Base-by-base conservation (phyloP, 2,888 invertebrate species). In the Drosophila siamana region DNA sequence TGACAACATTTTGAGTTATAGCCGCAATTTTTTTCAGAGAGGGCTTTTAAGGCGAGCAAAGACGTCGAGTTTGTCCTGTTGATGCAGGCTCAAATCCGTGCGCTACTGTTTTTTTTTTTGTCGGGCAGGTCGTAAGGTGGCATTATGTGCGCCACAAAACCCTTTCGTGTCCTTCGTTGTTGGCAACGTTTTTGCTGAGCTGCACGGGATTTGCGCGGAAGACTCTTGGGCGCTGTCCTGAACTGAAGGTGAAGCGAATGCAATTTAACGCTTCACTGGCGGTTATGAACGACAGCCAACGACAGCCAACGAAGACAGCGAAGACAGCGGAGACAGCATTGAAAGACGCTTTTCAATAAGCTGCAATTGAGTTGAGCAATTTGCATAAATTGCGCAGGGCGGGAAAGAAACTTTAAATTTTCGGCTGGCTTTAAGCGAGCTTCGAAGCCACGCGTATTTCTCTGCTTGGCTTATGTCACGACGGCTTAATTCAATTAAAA, bases 251-350 rank as follows among this genome's bases (percentile, higher is more conserved):
- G 51, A 63, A 60, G 67, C 55, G 73, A 82, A 82, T 90, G 83
- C 86, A 91, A 90, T 90, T 90, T 91, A 89, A 87, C 78, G 78
- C 85, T 78, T 81, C 81, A 80, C 80, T 89, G 77, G 67, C 79
- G 67, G 62, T 76, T 67, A 65, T 59, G 60, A 71, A 69, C 64
- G 44, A 69, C 48, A 43, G 38, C 24, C 64, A 65, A 56, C 19
- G 9, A 36, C 4, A 36, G 30, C 16, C 28, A 36, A 9, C 24
- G 16, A 40, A 41, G 28, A 59, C 47, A 57, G 44, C 24, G 69
- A 65, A 56, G n/a, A n/a, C 28, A 36, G 7, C 24, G 16, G 33
- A 41, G 28, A 59, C 47, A 57, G 44, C 24, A 64, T n/a, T n/a
- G n/a, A n/a, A 65, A 56, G 59, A 63, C 28, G 62, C 57, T 67